These are phyloP conservation scores for Saturnia pavonia DNA, from an alignment of 2,888 invertebrate species.

Conservation along the genomic window DNA sequence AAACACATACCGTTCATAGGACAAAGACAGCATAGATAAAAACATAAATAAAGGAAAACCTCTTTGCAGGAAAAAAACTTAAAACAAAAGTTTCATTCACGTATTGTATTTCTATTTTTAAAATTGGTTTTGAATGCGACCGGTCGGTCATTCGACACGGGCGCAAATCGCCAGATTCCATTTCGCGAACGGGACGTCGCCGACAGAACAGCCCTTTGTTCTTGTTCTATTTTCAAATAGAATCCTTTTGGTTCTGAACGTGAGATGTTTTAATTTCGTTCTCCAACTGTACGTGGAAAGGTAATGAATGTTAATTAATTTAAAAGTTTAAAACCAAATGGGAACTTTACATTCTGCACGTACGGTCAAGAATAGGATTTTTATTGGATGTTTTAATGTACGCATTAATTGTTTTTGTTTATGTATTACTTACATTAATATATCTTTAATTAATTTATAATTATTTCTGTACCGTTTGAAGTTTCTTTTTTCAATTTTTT, in stretches of 20 bases:
- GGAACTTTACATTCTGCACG: conserved; percentile 19
- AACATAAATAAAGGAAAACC: conserved; percentile 2
- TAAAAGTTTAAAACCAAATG: conserved; percentile 32
- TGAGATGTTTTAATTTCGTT: conserved; percentile 38
- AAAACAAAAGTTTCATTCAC: not conserved
- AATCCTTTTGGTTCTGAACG: conserved; percentile 35
- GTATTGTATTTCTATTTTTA: conserved; percentile 39
- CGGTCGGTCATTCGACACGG: conserved; percentile 47
- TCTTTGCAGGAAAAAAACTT: not conserved
- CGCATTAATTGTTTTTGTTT: not conserved
- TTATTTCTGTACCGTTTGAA: too few species aligned
- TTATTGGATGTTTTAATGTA: too few species aligned
- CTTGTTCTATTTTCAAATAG: conserved; percentile 41
- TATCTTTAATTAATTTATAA: not conserved
- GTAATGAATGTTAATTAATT: conserved; percentile 48
- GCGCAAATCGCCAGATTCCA: conserved; percentile 61
- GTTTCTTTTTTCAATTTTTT: too few species aligned
- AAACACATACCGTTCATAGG: too few species aligned
- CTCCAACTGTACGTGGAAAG: conserved; percentile 34
- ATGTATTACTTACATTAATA: not conserved
- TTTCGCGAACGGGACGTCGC: conserved; percentile 69
- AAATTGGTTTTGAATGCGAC: conserved; percentile 50
- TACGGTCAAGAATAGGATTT: not conserved
- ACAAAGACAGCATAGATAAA: not conserved
- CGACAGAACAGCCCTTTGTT: conserved; percentile 74